These are phyloP conservation scores for Zaprionus nigranus DNA, from an alignment of 1,140 invertebrate species.

Conservation along the genomic window DNA sequence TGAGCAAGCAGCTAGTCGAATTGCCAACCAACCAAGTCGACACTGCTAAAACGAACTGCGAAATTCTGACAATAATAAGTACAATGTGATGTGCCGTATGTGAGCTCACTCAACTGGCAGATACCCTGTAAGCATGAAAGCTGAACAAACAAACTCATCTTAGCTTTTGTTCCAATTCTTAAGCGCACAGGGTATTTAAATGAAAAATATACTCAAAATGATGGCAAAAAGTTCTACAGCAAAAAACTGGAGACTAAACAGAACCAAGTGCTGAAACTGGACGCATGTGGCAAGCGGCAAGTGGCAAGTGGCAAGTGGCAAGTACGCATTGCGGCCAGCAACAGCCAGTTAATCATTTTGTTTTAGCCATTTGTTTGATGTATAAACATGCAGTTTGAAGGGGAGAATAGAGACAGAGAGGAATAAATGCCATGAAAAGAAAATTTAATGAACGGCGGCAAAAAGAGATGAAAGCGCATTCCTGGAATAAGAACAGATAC, in stretches of 20 bases:
- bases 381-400: constrained; percentile 39
- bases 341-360: constrained; percentile 74
- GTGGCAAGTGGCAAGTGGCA: constrained; percentile 36
- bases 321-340: constrained; percentile 19
- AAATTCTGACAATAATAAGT: constrained; percentile 34
- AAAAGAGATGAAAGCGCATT: constrained; percentile 25
- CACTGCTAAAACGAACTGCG: constrained; percentile 15
- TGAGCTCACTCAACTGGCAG: not conserved
- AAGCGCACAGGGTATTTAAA: constrained; percentile 50
- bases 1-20: constrained; percentile 40
- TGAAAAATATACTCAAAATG: constrained; percentile 79
- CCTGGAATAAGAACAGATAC: not conserved
- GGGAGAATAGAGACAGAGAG: not conserved
- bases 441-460: constrained; percentile 44
- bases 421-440: constrained; percentile 51
- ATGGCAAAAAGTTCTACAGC: constrained; percentile 73
- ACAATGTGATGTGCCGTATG: not conserved
- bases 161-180: not conserved
- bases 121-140: not conserved
- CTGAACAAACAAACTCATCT: not conserved
- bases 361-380: constrained; percentile 73
- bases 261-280: constrained; percentile 22
- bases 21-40: constrained; percentile 24
- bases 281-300: constrained; percentile 24
- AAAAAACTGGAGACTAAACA: constrained; percentile 27